Percentiles rank a stretch among this genome's conserved stretches.
phyloP scores from a whole-genome alignment of 2,797 vertebrate species.

The Pelodytes ibericus region DNA sequence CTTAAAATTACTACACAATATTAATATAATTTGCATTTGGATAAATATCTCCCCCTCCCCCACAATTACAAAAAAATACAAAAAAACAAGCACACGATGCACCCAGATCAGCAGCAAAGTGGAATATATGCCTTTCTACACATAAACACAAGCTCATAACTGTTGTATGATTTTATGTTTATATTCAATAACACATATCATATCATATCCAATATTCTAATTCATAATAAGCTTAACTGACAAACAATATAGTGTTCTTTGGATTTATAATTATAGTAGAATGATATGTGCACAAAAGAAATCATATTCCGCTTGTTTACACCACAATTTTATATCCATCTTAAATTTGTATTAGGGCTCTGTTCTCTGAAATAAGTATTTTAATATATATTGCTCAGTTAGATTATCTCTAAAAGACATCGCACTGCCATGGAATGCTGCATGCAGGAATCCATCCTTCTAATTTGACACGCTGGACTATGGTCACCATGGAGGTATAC shows the following conservation, averaged over 20 bases:
- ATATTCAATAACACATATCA: neutral
- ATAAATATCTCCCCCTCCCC: conserved; percentile 14
- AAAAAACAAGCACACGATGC: conserved; percentile 55
- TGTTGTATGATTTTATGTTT: too few species aligned
- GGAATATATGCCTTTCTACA: conserved; percentile 53
- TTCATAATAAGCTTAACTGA: conserved; percentile 50
- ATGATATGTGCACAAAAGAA: neutral
- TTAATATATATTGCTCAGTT: too few species aligned
- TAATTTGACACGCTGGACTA: too few species aligned
- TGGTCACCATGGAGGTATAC: too few species aligned
- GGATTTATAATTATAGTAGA: conserved; percentile 7
- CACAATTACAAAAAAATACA: conserved; percentile 7
- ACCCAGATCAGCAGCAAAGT: conserved; percentile 54
- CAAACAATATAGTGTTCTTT: conserved; percentile 43
- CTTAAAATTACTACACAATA: conserved; percentile 32
- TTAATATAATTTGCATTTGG: conserved; percentile 49
- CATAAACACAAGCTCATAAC: too few species aligned
- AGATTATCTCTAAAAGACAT: too few species aligned
- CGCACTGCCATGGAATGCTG: too few species aligned
- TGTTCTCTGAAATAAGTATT: neutral
- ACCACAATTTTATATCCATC: neutral
- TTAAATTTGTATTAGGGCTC: neutral
- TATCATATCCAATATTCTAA: conserved; percentile 50
- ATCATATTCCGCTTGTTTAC: conserved; percentile 59
- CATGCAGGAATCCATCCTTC: too few species aligned